Evolutionary conservation across 2,113 vertebrate genomes (phyloP).

Genomic region (Microcebus griseorufus): DNA sequence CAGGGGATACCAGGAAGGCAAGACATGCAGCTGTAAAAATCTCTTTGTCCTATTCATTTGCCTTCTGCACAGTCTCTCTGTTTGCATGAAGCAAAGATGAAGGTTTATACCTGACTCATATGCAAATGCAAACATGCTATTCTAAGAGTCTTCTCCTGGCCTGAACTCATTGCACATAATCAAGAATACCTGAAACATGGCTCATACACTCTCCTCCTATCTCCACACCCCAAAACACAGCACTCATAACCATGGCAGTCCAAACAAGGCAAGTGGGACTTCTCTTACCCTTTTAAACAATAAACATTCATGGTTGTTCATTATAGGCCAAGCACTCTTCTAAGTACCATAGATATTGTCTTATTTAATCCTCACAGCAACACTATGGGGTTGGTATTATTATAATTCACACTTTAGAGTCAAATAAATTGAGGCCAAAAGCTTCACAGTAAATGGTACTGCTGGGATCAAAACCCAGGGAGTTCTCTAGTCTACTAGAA

Average conservation of each 20-base stretch:
- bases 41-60: not conserved
- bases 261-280: not conserved
- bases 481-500: no score
- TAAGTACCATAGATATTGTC: not conserved
- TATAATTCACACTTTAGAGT: not conserved
- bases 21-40: not conserved
- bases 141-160: not conserved
- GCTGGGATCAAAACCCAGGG: not conserved
- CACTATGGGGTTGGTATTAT: not conserved
- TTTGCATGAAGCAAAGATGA: conserved; percentile 21
- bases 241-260: not conserved
- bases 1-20: not conserved
- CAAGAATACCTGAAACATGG: not conserved
- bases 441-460: not conserved
- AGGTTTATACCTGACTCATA: conserved; percentile 5
- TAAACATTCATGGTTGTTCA: not conserved
- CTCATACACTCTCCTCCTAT: not conserved
- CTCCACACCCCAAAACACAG: not conserved
- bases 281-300: not conserved
- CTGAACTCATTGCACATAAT: not conserved
- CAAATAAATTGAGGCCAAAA: not conserved
- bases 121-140: not conserved
- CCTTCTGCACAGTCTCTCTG: not conserved
- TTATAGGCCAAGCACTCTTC: not conserved
- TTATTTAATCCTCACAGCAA: not conserved